Percentiles rank a stretch among this genome's conserved stretches.
Conservation (phyloP, 2,888 invertebrate genomes). For the Orthonevra nobilis region DNA sequence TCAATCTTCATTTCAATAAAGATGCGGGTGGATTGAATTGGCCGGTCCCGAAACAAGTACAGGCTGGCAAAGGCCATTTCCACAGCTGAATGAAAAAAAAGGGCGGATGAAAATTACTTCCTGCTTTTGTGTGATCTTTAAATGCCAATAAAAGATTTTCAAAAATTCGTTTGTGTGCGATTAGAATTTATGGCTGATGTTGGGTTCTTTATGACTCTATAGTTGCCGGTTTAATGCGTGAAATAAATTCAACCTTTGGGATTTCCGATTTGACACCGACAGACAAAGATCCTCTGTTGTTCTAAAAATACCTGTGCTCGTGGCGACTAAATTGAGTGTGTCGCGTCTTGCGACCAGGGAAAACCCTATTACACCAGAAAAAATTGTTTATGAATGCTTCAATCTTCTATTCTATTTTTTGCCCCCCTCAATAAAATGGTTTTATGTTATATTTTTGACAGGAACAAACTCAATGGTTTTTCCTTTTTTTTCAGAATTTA, state of each 20-base stretch:
- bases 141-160: slow-evolving; percentile 46
- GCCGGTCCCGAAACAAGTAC: slow-evolving; percentile 17
- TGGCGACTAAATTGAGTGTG: slow-evolving; percentile 32
- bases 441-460: not conserved
- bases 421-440: not conserved
- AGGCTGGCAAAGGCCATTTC: slow-evolving; percentile 6
- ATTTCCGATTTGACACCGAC: slow-evolving; percentile 26
- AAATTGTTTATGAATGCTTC: slow-evolving; percentile 41
- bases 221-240: slow-evolving; percentile 39
- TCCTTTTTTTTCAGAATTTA: no score
- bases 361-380: slow-evolving; percentile 32
- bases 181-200: slow-evolving; percentile 45
- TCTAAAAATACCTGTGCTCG: slow-evolving; percentile 64
- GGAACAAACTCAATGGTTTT: not conserved
- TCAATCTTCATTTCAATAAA: slow-evolving; percentile 14
- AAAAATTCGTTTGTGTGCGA: slow-evolving; percentile 39
- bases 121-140: slow-evolving; percentile 44
- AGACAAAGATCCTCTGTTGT: slow-evolving; percentile 10
- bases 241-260: slow-evolving; percentile 44
- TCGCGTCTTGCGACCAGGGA: slow-evolving; percentile 10
- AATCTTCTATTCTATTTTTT: slow-evolving; percentile 52
- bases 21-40: slow-evolving; percentile 31
- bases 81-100: no score
- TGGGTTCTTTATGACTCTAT: slow-evolving; percentile 25
- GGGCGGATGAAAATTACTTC: slow-evolving; percentile 53